phyloP scores from a whole-genome alignment of 2,888 invertebrate species.

The Plagodis pulveraria region DNA sequence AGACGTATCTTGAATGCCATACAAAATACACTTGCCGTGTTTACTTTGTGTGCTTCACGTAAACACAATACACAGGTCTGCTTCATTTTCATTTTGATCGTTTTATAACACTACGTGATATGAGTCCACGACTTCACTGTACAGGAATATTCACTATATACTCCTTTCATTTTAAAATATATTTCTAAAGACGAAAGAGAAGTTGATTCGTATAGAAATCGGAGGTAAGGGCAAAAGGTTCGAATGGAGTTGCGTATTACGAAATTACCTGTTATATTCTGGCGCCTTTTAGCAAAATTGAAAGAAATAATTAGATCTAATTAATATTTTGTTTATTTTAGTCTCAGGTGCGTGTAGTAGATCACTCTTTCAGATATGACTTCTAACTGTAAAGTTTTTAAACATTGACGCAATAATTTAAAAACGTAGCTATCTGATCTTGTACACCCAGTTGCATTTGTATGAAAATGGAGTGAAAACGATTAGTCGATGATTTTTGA shows the following conservation, averaged over 20 bases:
- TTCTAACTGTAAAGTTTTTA: no score
- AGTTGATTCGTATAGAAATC: slow-evolving; percentile 3
- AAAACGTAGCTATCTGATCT: no score
- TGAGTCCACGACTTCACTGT: neutral
- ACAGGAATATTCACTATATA: neutral
- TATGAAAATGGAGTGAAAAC: no score
- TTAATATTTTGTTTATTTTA: no score
- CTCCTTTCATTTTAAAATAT: slow-evolving; percentile 2
- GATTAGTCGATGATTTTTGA: neutral
- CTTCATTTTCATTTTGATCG: neutral
- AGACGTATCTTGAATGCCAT: neutral
- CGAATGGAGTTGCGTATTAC: neutral
- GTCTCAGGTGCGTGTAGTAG: no score
- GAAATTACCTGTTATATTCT: neutral
- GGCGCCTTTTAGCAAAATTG: no score
- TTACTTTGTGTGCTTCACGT: neutral
- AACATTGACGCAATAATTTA: no score
- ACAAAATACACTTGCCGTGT: neutral
- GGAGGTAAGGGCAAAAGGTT: slow-evolving; percentile 2
- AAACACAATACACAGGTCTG: neutral
- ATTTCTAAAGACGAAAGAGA: slow-evolving; percentile 1
- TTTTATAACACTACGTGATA: slow-evolving; percentile 1
- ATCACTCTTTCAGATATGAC: no score
- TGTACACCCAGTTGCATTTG: no score
- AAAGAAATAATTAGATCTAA: no score